A percentile compares a stretch with the other conserved stretches of the same genome.
phyloP scores from a whole-genome alignment of 2,888 invertebrate genomes.

The Dicyrtomina minuta region DNA sequence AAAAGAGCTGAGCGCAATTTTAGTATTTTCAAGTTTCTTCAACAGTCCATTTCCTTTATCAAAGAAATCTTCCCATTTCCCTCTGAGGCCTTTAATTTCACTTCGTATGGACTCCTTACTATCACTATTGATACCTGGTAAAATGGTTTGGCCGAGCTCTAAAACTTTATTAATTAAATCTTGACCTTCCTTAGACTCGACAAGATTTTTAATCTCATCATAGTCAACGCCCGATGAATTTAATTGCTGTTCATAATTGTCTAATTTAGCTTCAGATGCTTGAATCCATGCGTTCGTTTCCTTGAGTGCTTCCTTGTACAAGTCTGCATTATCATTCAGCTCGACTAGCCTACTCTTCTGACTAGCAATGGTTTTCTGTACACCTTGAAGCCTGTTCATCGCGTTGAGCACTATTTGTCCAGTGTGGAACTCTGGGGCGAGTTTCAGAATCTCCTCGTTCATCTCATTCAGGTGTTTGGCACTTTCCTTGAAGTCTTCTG shows the following conservation, averaged over 20 bases:
- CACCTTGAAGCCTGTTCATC: slow-evolving; percentile 71
- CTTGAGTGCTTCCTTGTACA: slow-evolving; percentile 67
- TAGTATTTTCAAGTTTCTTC: slow-evolving; percentile 82
- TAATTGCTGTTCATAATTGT: slow-evolving; percentile 65
- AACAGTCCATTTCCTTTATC: slow-evolving; percentile 81
- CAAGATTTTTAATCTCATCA: slow-evolving; percentile 35
- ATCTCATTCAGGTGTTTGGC: slow-evolving; percentile 68
- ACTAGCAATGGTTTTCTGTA: slow-evolving; percentile 69
- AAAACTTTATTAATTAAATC: slow-evolving; percentile 74
- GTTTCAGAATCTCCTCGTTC: slow-evolving; percentile 71
- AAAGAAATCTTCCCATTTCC: slow-evolving; percentile 78
- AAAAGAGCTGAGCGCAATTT: slow-evolving; percentile 87
- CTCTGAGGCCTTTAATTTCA: slow-evolving; percentile 76
- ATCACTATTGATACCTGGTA: slow-evolving; percentile 81
- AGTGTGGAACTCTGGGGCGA: slow-evolving; percentile 80
- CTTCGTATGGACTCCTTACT: slow-evolving; percentile 81
- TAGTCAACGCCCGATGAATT: slow-evolving; percentile 59
- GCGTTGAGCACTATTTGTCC: slow-evolving; percentile 78
- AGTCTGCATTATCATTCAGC: slow-evolving; percentile 69
- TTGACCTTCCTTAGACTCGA: slow-evolving; percentile 73
- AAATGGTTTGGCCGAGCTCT: slow-evolving; percentile 83
- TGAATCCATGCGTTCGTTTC: slow-evolving; percentile 78
- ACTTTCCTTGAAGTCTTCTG: slow-evolving; percentile 66
- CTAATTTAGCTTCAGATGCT: slow-evolving; percentile 73
- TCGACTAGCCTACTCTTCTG: slow-evolving; percentile 72